Evolutionary conservation across 2,113 vertebrate species (phyloP).

Genomic region (Paralichthys olivaceus): DNA sequence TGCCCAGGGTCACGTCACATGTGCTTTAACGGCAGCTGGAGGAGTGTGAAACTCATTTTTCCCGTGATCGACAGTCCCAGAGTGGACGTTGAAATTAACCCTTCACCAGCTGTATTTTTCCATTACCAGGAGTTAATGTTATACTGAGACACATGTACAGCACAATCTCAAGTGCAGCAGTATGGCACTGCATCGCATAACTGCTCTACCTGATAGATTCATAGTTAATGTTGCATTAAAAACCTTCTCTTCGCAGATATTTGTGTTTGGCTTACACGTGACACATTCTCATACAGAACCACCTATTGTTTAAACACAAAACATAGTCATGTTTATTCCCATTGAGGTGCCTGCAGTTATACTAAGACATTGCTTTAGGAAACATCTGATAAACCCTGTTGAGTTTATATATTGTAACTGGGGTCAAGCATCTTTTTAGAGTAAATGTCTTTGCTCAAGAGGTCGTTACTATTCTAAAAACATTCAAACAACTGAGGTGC

Average conservation of each 20-base stretch:
- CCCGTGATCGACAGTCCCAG: too few species aligned
- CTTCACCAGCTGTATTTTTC: slow-evolving; percentile 2
- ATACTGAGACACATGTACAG: neutral
- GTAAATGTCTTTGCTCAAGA: neutral
- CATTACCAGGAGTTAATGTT: neutral
- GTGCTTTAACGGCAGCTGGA: neutral
- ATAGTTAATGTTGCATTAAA: too few species aligned
- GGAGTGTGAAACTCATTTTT: neutral
- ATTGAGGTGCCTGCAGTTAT: too few species aligned
- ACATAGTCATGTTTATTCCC: too few species aligned
- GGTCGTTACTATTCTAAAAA: neutral
- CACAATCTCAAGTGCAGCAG: neutral
- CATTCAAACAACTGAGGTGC: neutral
- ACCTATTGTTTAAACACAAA: too few species aligned
- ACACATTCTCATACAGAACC: too few species aligned
- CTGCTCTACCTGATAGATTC: neutral
- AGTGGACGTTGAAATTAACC: neutral
- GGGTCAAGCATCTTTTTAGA: neutral
- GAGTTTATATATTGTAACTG: neutral
- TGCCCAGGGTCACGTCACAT: slow-evolving; percentile 9
- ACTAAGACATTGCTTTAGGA: too few species aligned
- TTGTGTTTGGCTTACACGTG: too few species aligned
- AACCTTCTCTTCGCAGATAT: too few species aligned
- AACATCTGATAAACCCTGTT: too few species aligned
- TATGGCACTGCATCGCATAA: neutral